Evolutionary conservation across 2,797 vertebrate genomes (phyloP), one percentile per base, ranked within the genome.

Genomic region (Taeniopygia guttata): DNA sequence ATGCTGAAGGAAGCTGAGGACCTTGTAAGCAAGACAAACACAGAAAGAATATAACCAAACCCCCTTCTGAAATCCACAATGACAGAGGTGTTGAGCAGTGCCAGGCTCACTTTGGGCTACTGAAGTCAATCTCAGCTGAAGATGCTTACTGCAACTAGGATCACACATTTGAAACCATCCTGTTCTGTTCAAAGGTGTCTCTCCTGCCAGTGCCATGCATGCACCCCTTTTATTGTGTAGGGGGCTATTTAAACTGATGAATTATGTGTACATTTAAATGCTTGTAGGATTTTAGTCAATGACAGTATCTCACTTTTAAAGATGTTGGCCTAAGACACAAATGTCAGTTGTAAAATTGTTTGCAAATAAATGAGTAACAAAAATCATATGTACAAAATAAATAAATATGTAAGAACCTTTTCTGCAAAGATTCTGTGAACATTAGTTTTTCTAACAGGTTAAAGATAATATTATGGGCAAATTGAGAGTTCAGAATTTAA

Each of bases 171-270:
- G 30, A 93, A 84, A 16, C n/a, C 45, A 5, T 36, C 34, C 26
- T 64, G 11, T 17, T 67, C 32, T 54, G 6, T 19, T 48, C 62
- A 51, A 69, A 66, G 51, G 16, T 23, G 7, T 34, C 10, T 87
- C 16, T 76, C n/a, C 46, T 64, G 42, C 0, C 0, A 64, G 49
- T 5, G 5, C 32, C 5, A 0, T 40, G n/a, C 17, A 45, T 29
- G 25, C 34, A 45, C 9, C 77, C 20, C 48, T 46, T 16, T 21
- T 2, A 4, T 13, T 49, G 15, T 38, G 17, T 21, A 69, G 64
- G 32, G 10, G 9, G 14, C 13, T 54, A 8, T 67, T 66, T 40
- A 89, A 66, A 72, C 66, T 4, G 2, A 19, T 58, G 21, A 56
- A 62, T 56, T 74, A 55, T 10, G n/a, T 27, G 38, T 62, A 94